A percentile compares a stretch with the other conserved stretches of the same genome.
phyloP scores from a whole-genome alignment of 2,888 invertebrate genomes.

The Drosophila paramelanica region DNA sequence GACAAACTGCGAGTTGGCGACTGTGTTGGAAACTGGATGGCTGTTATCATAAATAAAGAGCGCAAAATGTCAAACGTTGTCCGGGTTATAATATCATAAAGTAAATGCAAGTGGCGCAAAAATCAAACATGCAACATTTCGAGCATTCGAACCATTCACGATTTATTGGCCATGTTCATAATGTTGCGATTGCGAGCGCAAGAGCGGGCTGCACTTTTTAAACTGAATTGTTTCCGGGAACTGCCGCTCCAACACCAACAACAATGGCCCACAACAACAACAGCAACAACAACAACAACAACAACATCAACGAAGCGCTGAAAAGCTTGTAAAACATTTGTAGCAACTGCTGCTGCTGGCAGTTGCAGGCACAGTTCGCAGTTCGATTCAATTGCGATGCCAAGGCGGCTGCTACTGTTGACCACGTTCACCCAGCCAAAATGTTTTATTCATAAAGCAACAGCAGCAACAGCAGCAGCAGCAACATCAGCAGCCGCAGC shows the following conservation, averaged over 20 bases:
- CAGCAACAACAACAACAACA: conserved; percentile 41
- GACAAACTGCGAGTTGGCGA: conserved; percentile 64
- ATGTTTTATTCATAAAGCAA: conserved; percentile 81
- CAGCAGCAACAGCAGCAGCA: conserved; percentile 20
- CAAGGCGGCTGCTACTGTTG: conserved; percentile 65
- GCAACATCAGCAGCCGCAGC: conserved; percentile 33
- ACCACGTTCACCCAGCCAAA: conserved; percentile 58
- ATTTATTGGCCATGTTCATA: conserved; percentile 78
- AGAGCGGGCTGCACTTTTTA: conserved; percentile 57
- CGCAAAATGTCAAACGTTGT: conserved; percentile 71
- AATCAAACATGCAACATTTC: conserved; percentile 72
- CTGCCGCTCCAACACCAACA: conserved; percentile 66
- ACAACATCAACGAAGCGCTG: conserved; percentile 68
- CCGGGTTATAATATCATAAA: conserved; percentile 75
- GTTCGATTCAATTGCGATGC: conserved; percentile 58
- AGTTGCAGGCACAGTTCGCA: conserved; percentile 41
- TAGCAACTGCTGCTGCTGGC: conserved; percentile 67
- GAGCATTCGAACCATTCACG: conserved; percentile 74
- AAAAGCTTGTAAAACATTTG: conserved; percentile 80
- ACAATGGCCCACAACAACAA: conserved; percentile 59
- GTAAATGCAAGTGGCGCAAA: conserved; percentile 80
- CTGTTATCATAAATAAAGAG: conserved; percentile 77
- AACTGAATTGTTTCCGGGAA: conserved; percentile 82
- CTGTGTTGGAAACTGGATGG: conserved; percentile 46
- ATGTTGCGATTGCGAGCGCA: conserved; percentile 50